These are phyloP conservation scores for Hypotaenidia okinawae DNA, from an alignment of 2,797 vertebrate species.

Conservation along the genomic window DNA sequence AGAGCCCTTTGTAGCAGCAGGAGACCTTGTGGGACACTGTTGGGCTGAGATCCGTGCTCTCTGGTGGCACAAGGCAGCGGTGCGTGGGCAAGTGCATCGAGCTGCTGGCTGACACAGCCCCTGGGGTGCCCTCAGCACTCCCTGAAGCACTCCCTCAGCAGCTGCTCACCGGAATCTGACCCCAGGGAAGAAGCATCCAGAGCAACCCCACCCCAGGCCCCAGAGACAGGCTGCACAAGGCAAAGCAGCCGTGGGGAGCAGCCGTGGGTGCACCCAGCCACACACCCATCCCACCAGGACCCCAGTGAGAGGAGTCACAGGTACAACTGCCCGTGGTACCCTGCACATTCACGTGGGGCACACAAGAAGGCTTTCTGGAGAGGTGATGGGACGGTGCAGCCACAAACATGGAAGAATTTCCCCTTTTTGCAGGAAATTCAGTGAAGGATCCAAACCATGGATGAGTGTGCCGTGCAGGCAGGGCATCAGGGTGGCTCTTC, in stretches of 20 bases:
- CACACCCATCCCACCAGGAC: background rate
- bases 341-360: rapidly evolving
- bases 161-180: background rate
- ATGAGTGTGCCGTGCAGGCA: rapidly evolving
- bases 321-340: too few relatives aligned
- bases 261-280: background rate
- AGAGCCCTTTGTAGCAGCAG: rapidly evolving
- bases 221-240: background rate
- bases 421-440: background rate
- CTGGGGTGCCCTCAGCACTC: background rate
- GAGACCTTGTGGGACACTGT: background rate
- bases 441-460: background rate
- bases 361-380: background rate
- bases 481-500: background rate
- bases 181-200: background rate
- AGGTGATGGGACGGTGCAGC: too few relatives aligned
- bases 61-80: background rate
- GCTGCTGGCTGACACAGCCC: background rate
- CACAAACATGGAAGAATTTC: rapidly evolving
- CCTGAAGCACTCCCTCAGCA: background rate
- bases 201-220: background rate
- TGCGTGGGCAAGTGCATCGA: background rate
- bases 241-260: background rate
- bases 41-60: background rate
- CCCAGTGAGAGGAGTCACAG: rapidly evolving